A percentile compares a stretch with the other conserved stretches of the same genome.
These are phyloP conservation scores for Aethes cnicana DNA, from an alignment of 2,888 invertebrate species.

Conservation along the genomic window DNA sequence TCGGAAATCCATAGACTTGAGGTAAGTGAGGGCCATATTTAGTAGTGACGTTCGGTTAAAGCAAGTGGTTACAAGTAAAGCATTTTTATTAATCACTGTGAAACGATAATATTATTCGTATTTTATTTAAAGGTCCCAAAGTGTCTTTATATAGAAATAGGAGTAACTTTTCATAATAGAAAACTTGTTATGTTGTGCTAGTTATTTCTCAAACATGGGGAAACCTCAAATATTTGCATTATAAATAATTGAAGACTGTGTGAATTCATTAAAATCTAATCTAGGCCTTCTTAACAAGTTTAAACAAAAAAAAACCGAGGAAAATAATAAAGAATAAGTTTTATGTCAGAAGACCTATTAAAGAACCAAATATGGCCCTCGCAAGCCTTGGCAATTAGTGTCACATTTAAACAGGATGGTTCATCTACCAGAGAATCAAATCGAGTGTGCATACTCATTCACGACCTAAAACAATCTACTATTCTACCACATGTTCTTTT, in stretches of 20 bases:
- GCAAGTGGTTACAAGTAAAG: too few species aligned
- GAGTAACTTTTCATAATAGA: too few species aligned
- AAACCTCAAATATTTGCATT: too few species aligned
- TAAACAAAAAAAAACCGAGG: neutral
- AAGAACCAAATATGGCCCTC: constrained; percentile 26
- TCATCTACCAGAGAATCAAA: constrained; percentile 12
- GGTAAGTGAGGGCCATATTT: constrained; percentile 30
- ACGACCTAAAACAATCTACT: constrained; percentile 9
- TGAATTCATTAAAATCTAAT: too few species aligned
- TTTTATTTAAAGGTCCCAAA: too few species aligned
- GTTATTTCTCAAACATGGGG: too few species aligned
- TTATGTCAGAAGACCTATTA: neutral
- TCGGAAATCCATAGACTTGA: constrained; percentile 23
- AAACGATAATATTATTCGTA: too few species aligned
- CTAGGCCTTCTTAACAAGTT: too few species aligned
- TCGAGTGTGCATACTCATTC: constrained; percentile 22
- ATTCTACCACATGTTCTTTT: neutral
- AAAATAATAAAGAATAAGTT: neutral
- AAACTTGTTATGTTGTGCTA: too few species aligned
- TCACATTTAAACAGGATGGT: constrained; percentile 18
- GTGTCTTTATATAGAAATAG: too few species aligned
- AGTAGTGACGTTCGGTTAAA: neutral
- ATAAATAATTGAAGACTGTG: too few species aligned
- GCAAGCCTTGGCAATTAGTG: constrained; percentile 20
- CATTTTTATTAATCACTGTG: too few species aligned